phyloP scores from a whole-genome alignment of 1,140 invertebrate species.

The Drosophila equinoxialis region DNA sequence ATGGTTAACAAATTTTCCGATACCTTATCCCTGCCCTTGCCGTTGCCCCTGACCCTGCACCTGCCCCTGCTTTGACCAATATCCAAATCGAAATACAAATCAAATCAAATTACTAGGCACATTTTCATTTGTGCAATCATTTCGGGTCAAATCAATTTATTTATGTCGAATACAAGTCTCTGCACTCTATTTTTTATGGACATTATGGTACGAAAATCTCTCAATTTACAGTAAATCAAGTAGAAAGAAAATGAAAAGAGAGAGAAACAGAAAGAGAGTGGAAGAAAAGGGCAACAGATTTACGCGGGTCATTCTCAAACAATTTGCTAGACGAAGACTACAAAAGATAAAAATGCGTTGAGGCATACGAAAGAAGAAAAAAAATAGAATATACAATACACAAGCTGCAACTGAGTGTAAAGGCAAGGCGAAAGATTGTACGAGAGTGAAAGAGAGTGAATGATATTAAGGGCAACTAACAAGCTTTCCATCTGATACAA shows the following conservation, averaged over 20 bases:
- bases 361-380: slow-evolving; percentile 52
- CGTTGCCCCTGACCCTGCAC: too few species aligned
- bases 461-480: slow-evolving; percentile 6
- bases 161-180: slow-evolving; percentile 45
- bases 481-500: slow-evolving; percentile 30
- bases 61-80: neutral
- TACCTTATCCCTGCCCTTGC: neutral
- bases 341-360: slow-evolving; percentile 69
- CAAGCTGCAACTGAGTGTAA: slow-evolving; percentile 31
- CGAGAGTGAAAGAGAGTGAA: neutral
- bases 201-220: slow-evolving; percentile 23
- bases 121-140: slow-evolving; percentile 25
- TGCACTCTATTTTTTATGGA: slow-evolving; percentile 37
- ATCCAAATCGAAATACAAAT: slow-evolving; percentile 1
- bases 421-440: slow-evolving; percentile 25
- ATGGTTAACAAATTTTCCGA: slow-evolving; percentile 16
- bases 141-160: slow-evolving; percentile 48
- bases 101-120: slow-evolving; percentile 47
- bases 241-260: slow-evolving; percentile 21
- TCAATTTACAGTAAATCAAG: slow-evolving; percentile 76
- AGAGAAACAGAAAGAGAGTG: neutral
- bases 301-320: slow-evolving; percentile 77
- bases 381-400: slow-evolving; percentile 23
- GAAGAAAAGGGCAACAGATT: slow-evolving; percentile 39
- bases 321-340: slow-evolving; percentile 66